phyloP scores from a whole-genome alignment of 2,888 invertebrate genomes.

The Synergus japonicus region DNA sequence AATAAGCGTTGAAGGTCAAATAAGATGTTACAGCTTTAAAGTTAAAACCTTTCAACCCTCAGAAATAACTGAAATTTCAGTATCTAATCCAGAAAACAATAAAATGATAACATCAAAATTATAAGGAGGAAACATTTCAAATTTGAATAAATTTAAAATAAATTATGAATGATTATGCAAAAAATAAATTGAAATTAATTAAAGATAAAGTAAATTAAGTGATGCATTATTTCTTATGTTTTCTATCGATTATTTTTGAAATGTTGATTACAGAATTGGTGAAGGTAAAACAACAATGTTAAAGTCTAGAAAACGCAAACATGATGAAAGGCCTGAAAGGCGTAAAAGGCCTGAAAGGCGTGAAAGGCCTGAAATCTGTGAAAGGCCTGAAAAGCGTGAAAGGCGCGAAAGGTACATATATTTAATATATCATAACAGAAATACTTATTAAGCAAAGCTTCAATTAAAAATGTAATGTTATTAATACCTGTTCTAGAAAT shows the following conservation, averaged over 20 bases:
- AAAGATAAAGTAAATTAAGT: neutral
- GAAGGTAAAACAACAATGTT: neutral
- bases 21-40: constrained; percentile 7
- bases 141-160: no score
- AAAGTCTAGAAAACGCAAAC: no score
- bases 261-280: neutral
- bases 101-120: neutral
- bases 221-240: neutral
- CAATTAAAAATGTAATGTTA: neutral
- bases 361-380: no score
- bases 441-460: neutral
- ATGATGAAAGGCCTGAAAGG: no score
- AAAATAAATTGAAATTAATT: no score
- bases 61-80: constrained; percentile 5
- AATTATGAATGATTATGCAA: no score
- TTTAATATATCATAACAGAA: neutral
- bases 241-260: neutral
- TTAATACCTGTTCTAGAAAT: neutral
- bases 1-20: constrained; percentile 5
- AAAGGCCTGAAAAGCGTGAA: no score
- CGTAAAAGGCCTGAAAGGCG: no score
- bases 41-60: neutral
- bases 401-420: neutral
- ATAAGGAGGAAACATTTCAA: no score
- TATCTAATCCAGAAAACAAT: constrained; percentile 10